These are phyloP conservation scores for Aphaenogaster floridana DNA, from an alignment of 1,140 invertebrate genomes.

Conservation along the genomic window DNA sequence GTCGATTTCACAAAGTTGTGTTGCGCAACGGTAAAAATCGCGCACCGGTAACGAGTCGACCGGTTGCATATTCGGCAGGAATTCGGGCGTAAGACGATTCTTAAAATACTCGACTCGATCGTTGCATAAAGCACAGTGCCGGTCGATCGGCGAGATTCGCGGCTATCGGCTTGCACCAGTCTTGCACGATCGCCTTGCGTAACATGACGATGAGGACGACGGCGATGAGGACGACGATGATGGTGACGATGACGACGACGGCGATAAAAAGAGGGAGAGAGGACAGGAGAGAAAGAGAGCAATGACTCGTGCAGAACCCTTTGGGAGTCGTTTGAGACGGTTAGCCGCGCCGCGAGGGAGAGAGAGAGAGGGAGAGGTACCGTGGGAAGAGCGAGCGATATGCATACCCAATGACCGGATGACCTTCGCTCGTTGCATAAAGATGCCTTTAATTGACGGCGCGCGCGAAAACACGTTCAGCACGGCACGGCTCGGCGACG, in stretches of 20 bases:
- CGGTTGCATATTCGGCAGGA: slow-evolving; percentile 49
- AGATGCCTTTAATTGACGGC: slow-evolving; percentile 86
- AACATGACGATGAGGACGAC: slow-evolving; percentile 13
- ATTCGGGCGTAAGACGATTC: slow-evolving; percentile 47
- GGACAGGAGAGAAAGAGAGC: slow-evolving; percentile 13
- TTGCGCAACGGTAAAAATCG: slow-evolving; percentile 42
- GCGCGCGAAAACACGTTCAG: slow-evolving; percentile 85
- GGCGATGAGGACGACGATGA: background rate
- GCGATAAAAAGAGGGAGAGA: background rate
- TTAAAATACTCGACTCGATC: slow-evolving; percentile 57
- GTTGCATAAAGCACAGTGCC: slow-evolving; percentile 36
- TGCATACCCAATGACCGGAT: slow-evolving; percentile 86
- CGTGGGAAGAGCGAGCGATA: slow-evolving; percentile 84
- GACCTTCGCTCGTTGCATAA: slow-evolving; percentile 86
- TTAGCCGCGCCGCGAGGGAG: background rate
- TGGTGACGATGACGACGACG: background rate
- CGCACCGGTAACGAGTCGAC: background rate
- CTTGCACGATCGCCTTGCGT: slow-evolving; percentile 38
- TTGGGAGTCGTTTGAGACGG: slow-evolving; percentile 81
- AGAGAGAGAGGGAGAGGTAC: slow-evolving; percentile 68
- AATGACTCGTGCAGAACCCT: slow-evolving; percentile 73
- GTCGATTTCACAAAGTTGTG: slow-evolving; percentile 51
- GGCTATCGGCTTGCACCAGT: slow-evolving; percentile 30
- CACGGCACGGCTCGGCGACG: slow-evolving; percentile 60
- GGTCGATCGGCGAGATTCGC: slow-evolving; percentile 29